These are phyloP conservation scores for Drosophila aldrichi DNA, from an alignment of 2,888 invertebrate genomes.

Conservation along the genomic window DNA sequence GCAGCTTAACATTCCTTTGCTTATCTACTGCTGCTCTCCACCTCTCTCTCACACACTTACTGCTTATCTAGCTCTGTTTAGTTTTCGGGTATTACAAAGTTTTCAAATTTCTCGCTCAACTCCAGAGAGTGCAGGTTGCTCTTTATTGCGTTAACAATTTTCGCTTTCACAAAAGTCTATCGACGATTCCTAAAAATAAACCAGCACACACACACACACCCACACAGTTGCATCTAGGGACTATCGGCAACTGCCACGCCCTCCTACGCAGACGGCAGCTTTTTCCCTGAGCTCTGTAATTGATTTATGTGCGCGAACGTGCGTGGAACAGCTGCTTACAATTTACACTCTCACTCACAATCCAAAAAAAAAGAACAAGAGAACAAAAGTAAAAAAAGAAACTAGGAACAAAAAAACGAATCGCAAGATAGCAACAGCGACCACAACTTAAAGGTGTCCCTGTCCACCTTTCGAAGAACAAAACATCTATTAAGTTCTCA, in stretches of 20 bases:
- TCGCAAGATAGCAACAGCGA: slow-evolving; percentile 26
- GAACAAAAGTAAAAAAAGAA: not conserved
- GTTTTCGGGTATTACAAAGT: slow-evolving; percentile 66
- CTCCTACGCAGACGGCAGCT: slow-evolving; percentile 15
- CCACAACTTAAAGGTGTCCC: slow-evolving; percentile 32
- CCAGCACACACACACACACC: slow-evolving; percentile 6
- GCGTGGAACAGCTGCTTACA: slow-evolving; percentile 71
- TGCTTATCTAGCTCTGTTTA: slow-evolving; percentile 1
- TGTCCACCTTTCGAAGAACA: not conserved
- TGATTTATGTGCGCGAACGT: slow-evolving; percentile 76
- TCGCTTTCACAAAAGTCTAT: slow-evolving; percentile 65
- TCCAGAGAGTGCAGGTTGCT: slow-evolving; percentile 67
- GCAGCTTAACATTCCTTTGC: not conserved
- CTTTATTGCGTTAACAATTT: slow-evolving; percentile 72
- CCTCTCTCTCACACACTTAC: not conserved
- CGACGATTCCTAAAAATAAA: slow-evolving; percentile 35
- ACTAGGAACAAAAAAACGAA: slow-evolving; percentile 3
- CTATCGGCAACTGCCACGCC: slow-evolving; percentile 45
- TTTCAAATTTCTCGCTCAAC: slow-evolving; percentile 66
- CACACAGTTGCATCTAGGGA: slow-evolving; percentile 17
- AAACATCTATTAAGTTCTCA: not conserved
- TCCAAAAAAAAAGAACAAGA: not conserved
- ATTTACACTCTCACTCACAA: slow-evolving; percentile 20
- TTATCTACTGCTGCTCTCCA: not conserved
- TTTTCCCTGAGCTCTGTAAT: slow-evolving; percentile 64